A percentile compares a stretch with the other conserved stretches of the same genome.
Conservation (phyloP, 2,888 invertebrate genomes). For the Andrena fulva region DNA sequence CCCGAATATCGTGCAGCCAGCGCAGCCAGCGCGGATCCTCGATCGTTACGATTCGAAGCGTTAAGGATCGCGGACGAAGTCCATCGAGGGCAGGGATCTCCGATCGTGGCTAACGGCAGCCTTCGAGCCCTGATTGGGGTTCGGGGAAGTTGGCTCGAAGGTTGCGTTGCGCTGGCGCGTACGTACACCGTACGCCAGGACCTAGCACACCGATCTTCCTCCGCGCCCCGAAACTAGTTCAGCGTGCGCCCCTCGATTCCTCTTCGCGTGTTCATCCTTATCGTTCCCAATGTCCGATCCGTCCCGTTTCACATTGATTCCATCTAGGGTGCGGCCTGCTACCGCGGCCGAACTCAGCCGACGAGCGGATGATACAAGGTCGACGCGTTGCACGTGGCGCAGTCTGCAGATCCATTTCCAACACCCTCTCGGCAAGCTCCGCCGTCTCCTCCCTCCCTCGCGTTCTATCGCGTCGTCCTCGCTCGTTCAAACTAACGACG, state of each 20-base stretch:
- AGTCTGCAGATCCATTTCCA: constrained; percentile 24
- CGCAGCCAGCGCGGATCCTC: constrained; percentile 48
- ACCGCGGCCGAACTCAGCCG: constrained; percentile 17
- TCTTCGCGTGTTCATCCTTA: constrained; percentile 47
- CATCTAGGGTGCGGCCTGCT: constrained; percentile 6
- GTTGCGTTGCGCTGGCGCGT: constrained; percentile 19
- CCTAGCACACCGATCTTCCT: neutral
- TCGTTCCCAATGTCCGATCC: neutral
- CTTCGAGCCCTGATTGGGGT: constrained; percentile 53
- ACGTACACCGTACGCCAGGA: neutral
- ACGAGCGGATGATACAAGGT: constrained; percentile 16
- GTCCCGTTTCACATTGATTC: neutral
- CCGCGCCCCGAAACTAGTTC: neutral
- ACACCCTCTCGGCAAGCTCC: too few relatives aligned
- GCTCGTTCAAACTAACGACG: constrained; percentile 52
- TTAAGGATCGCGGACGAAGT: constrained; percentile 52
- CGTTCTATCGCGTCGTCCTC: constrained; percentile 17
- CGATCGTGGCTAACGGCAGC: constrained; percentile 23
- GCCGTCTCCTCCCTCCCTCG: neutral
- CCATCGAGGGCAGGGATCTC: constrained; percentile 49
- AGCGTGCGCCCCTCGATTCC: constrained; percentile 52
- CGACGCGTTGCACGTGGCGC: constrained; percentile 18
- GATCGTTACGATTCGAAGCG: constrained; percentile 29
- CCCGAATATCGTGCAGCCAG: constrained; percentile 31
- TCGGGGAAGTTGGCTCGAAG: constrained; percentile 66